These are phyloP conservation scores for Thera obeliscata DNA, from an alignment of 2,888 invertebrate genomes.

Conservation along the genomic window DNA sequence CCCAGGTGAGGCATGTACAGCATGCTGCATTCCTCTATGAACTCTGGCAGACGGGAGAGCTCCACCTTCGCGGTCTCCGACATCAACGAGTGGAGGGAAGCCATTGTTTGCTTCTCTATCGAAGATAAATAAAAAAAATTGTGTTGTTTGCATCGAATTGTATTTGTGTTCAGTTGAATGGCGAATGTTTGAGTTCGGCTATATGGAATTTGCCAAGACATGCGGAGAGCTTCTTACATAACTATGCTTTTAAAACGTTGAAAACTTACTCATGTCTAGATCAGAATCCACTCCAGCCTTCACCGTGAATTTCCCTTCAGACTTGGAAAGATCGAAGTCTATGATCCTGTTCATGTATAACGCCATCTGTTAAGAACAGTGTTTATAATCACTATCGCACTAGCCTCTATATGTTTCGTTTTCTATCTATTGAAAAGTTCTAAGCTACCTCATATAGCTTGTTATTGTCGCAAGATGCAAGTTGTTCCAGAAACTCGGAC, in stretches of 20 bases:
- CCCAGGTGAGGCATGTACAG: slow-evolving; percentile 91
- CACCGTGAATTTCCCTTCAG: slow-evolving; percentile 88
- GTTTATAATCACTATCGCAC: too few relatives aligned
- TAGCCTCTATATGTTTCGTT: too few relatives aligned
- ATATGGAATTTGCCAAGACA: too few relatives aligned
- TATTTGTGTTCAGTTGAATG: neutral
- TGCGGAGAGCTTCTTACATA: too few relatives aligned
- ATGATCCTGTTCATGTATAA: slow-evolving; percentile 89
- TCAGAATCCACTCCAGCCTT: slow-evolving; percentile 89
- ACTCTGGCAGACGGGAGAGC: slow-evolving; percentile 86
- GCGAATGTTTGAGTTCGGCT: too few relatives aligned
- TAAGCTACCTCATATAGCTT: slow-evolving; percentile 73
- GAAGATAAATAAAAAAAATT: neutral
- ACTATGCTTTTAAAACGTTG: neutral
- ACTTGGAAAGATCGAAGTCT: slow-evolving; percentile 87
- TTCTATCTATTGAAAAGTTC: too few relatives aligned
- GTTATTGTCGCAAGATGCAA: slow-evolving; percentile 78
- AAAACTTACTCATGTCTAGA: slow-evolving; percentile 88
- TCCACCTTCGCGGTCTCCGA: slow-evolving; percentile 89
- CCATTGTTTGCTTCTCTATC: slow-evolving; percentile 88
- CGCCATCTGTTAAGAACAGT: slow-evolving; percentile 74
- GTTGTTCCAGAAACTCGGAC: slow-evolving; percentile 77
- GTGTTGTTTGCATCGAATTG: neutral
- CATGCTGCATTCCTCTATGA: slow-evolving; percentile 87
- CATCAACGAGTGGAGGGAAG: slow-evolving; percentile 89